Conservation (phyloP, 1,140 invertebrate species). For the Temnothorax curvispinosus region DNA sequence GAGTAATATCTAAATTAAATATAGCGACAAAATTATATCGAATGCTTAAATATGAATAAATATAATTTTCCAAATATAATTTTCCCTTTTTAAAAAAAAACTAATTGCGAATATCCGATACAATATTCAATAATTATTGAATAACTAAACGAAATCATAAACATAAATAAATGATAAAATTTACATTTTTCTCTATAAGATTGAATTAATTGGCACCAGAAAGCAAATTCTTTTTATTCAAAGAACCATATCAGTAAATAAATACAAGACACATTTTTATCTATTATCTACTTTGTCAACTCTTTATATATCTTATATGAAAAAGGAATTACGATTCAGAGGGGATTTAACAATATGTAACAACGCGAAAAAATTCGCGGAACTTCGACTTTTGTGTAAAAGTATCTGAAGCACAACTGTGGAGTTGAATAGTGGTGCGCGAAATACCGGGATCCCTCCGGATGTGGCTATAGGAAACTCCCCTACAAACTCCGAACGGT, state of each 20-base stretch:
- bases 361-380: conserved; percentile 26
- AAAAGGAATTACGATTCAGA: conserved; percentile 16
- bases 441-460: conserved; percentile 37
- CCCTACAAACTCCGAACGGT: conserved; percentile 29
- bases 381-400: conserved; percentile 41
- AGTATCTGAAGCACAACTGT: conserved; percentile 43
- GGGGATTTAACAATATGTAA: conserved; percentile 41
- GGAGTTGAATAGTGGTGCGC: conserved; percentile 35
- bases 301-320: neutral
- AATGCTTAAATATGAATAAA: no score
- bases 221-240: neutral
- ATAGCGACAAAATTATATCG: no score
- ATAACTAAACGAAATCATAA: neutral
- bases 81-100: no score
- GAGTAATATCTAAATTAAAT: no score
- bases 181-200: neutral
- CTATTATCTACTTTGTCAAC: neutral
- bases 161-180: neutral
- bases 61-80: no score
- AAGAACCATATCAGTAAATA: neutral
- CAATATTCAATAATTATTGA: neutral
- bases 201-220: neutral
- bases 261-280: neutral
- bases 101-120: no score
- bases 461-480: conserved; percentile 19